phyloP scores from a whole-genome alignment of 2,888 invertebrate genomes.

The Patella caerulea region DNA sequence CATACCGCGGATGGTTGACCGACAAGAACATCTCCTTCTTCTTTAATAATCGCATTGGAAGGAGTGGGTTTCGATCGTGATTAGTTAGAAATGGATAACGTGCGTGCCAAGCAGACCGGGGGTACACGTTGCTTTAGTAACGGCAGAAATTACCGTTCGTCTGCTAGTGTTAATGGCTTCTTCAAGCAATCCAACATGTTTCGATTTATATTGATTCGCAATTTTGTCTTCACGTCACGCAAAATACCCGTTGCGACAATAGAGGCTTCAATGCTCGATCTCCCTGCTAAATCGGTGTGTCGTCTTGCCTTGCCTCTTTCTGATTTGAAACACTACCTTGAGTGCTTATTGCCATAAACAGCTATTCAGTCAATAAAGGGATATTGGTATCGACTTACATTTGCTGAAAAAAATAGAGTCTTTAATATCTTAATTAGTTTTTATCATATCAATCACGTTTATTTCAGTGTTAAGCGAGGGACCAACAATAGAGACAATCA shows the following conservation, averaged over 20 bases:
- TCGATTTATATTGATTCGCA: constrained; percentile 7
- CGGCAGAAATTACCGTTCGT: constrained; percentile 10
- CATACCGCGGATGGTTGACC: background rate
- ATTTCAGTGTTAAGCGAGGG: too few relatives aligned
- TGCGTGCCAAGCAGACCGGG: constrained; percentile 5
- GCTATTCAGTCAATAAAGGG: too few relatives aligned
- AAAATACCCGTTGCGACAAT: background rate
- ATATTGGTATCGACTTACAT: too few relatives aligned
- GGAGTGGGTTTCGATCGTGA: background rate
- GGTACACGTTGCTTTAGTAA: constrained; percentile 10
- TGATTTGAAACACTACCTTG: too few relatives aligned
- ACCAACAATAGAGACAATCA: too few relatives aligned
- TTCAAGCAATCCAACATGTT: constrained; percentile 4
- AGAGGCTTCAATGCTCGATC: background rate
- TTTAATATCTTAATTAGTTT: too few relatives aligned
- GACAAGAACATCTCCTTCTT: background rate
- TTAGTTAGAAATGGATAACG: background rate
- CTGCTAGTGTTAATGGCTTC: constrained; percentile 1
- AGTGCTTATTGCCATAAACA: too few relatives aligned
- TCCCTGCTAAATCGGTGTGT: too few relatives aligned
- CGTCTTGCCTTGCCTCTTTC: too few relatives aligned
- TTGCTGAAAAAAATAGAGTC: too few relatives aligned
- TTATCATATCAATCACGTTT: too few relatives aligned
- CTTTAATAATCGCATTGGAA: too few relatives aligned
- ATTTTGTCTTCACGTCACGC: constrained; percentile 10